These are phyloP conservation scores for Apoda limacodes DNA, from an alignment of 2,888 invertebrate species.

Conservation along the genomic window DNA sequence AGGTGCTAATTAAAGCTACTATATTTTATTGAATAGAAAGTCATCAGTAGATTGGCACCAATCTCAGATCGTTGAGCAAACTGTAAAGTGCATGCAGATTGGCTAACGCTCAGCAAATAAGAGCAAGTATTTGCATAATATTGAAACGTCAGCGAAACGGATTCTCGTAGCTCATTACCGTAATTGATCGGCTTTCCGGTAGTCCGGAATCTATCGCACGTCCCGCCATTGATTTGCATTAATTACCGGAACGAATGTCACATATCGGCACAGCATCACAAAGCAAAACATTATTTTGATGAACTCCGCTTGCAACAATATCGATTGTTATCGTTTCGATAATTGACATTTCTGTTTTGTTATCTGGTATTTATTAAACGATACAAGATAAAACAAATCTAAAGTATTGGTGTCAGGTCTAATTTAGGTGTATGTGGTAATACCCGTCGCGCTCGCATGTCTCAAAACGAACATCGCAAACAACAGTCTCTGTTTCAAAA, in stretches of 20 bases:
- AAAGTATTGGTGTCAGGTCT: too few relatives aligned
- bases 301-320: conserved; percentile 33
- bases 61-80: too few relatives aligned
- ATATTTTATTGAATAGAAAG: too few relatives aligned
- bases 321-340: conserved; percentile 18
- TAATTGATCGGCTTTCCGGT: conserved; percentile 66
- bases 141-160: conserved; percentile 58
- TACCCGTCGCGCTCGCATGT: too few relatives aligned
- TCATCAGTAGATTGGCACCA: too few relatives aligned
- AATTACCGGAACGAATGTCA: conserved; percentile 59
- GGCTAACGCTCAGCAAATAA: conserved; percentile 39
- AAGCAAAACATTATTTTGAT: conserved; percentile 55
- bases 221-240: conserved; percentile 64
- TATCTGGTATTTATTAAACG: too few relatives aligned
- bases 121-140: conserved; percentile 55
- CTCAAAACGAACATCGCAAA: conserved; percentile 53
- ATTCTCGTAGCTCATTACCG: conserved; percentile 60
- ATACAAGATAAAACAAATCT: too few relatives aligned
- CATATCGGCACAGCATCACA: conserved; percentile 42
- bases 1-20: too few relatives aligned
- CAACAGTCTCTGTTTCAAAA: conserved; percentile 60
- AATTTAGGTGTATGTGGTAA: too few relatives aligned
- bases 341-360: too few relatives aligned
- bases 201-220: conserved; percentile 57
- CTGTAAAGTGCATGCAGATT: background rate